Percentiles rank a stretch among this genome's conserved stretches.
phyloP scores from a whole-genome alignment of 2,797 vertebrate genomes.

The Falco peregrinus region DNA sequence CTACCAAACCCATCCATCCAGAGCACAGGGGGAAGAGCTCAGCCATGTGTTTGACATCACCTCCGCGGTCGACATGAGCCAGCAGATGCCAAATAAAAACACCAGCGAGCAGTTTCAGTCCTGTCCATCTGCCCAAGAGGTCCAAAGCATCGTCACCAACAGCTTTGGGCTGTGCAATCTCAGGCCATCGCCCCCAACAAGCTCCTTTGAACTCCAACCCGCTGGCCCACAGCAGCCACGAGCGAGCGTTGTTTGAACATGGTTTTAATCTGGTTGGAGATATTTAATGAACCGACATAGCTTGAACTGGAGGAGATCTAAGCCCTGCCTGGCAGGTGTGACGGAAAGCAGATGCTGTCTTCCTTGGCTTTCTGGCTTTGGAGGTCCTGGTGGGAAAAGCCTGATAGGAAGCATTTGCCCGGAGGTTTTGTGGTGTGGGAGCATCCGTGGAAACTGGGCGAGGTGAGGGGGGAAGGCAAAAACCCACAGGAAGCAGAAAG shows the following conservation, averaged over 20 bases:
- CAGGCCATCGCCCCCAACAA: not conserved
- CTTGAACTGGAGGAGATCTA: not conserved
- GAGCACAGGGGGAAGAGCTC: not conserved
- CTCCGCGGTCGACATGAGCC: not conserved
- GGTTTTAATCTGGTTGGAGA: not conserved
- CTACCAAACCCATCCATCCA: not conserved
- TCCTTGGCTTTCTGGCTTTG: not conserved
- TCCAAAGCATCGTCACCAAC: not conserved
- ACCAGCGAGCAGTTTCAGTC: not conserved
- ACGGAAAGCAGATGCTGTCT: slow-evolving; percentile 15
- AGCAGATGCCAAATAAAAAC: not conserved
- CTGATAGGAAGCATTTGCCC: not conserved
- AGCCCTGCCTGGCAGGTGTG: slow-evolving; percentile 17
- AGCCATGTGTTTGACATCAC: not conserved
- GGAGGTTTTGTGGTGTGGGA: not conserved
- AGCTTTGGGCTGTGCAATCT: not conserved
- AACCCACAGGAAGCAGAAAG: not conserved
- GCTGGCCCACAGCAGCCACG: not conserved
- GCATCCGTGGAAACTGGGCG: not conserved
- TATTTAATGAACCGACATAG: not conserved
- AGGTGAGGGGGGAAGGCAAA: not conserved
- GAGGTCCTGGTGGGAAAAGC: not conserved
- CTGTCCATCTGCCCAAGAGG: not conserved
- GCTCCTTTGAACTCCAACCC: not conserved
- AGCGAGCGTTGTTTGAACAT: not conserved